Base-by-base conservation (phyloP, 2,113 vertebrate genomes). In the Pongo pygmaeus region DNA sequence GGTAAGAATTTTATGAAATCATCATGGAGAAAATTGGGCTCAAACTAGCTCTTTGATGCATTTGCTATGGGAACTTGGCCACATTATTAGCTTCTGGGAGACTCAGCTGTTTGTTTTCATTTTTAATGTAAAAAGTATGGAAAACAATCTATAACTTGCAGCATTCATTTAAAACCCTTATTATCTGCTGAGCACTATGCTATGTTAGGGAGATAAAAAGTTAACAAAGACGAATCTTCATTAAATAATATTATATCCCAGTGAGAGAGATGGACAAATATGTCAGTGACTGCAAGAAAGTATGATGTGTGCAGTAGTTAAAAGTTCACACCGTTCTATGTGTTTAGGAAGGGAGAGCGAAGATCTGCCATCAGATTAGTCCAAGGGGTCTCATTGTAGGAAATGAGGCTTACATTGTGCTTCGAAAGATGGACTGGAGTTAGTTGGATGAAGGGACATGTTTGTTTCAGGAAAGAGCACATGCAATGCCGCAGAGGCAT, bases 301-400 rank as follows among this genome's bases (percentile, higher is more conserved):
- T 14, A 38, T 35, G 38, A n/a, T 6, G 7, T 48, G 3, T 70
- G 10, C 27, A 2, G 0, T 1, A 22, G 5, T 52, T 14, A 18
- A 10, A 27, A 46, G 10, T 20, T 13, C 35, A 80, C 2, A 22
- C 3, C 8, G 1, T 8, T 2, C 5, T 64, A 6, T 77, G 13
- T 70, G 11, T 17, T 72, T 25, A 72, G 32, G 9, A 77, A 69
- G 3, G 5, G 12, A 35, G 0, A 23, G 1, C 25, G n/a, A 46
- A 59, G 8, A 18, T 27, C 20, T 22, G 35, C 8, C n/a, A 8
- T 18, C 23, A 69, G 8, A 5, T 3, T 38, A 16, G 6, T 1
- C 50, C 67, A 43, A 27, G 12, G 11, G 23, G 5, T 57, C 9
- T 48, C 16, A 11, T 5, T 64, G 13, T 1, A 35, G 32, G 50